Evolutionary conservation across 35 echinoderm and acorn worm species (phyloP).

Genomic region (Eucidaris tribuloides): DNA sequence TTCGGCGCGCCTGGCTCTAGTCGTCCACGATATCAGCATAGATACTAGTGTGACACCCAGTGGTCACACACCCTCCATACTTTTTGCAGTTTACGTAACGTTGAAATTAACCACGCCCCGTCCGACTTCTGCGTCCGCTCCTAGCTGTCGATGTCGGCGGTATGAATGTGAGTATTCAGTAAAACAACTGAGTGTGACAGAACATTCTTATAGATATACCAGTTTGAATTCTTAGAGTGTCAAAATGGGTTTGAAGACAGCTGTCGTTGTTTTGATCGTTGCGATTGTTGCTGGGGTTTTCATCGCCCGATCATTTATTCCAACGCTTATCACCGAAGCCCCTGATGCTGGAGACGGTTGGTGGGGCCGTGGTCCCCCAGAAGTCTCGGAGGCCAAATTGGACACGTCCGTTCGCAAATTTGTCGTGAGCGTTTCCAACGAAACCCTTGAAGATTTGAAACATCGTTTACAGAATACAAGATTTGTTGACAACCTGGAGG

Average conservation of each 20-base stretch:
- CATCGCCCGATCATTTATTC: not conserved
- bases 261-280: constrained; percentile 11
- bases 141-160: too few species aligned
- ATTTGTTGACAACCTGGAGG: not conserved
- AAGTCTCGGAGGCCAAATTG: not conserved
- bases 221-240: too few species aligned
- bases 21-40: too few species aligned
- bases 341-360: constrained; percentile 61
- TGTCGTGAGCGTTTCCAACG: not conserved
- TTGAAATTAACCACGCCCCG: too few species aligned
- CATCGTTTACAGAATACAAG: not conserved
- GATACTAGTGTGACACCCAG: too few species aligned
- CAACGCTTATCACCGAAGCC: not conserved
- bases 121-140: too few species aligned
- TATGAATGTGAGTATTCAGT: too few species aligned
- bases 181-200: too few species aligned
- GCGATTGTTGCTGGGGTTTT: not conserved
- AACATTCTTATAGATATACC: too few species aligned
- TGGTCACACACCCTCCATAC: too few species aligned
- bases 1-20: too few species aligned
- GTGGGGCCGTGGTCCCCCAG: constrained; percentile 32
- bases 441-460: not conserved
- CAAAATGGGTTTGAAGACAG: constrained; percentile 33
- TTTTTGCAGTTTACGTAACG: too few species aligned
- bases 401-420: not conserved